A percentile compares a stretch with the other conserved stretches of the same genome.
Conservation (phyloP, 2,113 vertebrate genomes). For the Rutilus rutilus region DNA sequence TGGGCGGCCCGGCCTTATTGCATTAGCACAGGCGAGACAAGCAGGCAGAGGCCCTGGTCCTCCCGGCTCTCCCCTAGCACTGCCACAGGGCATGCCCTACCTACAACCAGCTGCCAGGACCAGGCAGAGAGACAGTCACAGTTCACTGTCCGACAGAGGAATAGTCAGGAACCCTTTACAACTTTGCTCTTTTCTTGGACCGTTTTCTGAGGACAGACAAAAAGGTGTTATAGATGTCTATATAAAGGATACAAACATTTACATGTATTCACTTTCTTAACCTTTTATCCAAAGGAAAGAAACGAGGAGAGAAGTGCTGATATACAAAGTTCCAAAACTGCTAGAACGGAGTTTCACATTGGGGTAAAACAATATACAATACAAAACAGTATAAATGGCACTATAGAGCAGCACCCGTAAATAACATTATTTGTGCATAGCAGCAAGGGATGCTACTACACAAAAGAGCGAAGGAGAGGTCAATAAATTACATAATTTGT, state of each 20-base stretch:
- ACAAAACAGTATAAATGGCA: constrained; percentile 19
- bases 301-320: constrained; percentile 10
- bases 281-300: constrained; percentile 2
- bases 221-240: background rate
- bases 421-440: constrained; percentile 27
- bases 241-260: background rate
- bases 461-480: constrained; percentile 17
- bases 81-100: constrained; percentile 80
- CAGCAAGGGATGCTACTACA: background rate
- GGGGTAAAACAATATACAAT: constrained; percentile 20
- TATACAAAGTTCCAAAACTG: constrained; percentile 9
- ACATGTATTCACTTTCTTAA: background rate
- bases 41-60: constrained; percentile 67
- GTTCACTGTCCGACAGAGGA: constrained; percentile 48
- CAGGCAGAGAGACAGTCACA: constrained; percentile 63
- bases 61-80: constrained; percentile 74
- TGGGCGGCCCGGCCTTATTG: constrained; percentile 73
- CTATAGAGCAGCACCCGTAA: constrained; percentile 6
- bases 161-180: background rate
- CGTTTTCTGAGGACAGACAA: background rate
- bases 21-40: constrained; percentile 74
- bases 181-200: constrained; percentile 27
- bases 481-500: constrained; percentile 41
- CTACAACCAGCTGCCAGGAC: constrained; percentile 77
- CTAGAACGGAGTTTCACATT: background rate